Conservation (phyloP, 2,113 vertebrate species). For the Dunckerocampus dactyliophorus region DNA sequence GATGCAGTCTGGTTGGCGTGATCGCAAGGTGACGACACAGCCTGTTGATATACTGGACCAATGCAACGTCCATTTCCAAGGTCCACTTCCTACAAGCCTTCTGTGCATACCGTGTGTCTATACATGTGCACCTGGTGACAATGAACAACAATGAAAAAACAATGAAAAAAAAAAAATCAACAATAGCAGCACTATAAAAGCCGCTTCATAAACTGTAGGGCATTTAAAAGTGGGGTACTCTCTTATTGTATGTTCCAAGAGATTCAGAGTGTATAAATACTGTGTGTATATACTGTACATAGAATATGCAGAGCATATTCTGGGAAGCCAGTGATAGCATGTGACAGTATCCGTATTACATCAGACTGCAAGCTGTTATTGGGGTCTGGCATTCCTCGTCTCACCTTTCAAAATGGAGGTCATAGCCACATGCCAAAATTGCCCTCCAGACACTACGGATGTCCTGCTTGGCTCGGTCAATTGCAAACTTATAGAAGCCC, state of each 20-base stretch:
- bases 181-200: neutral
- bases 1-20: slow-evolving; percentile 89
- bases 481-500: slow-evolving; percentile 90
- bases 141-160: neutral
- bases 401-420: slow-evolving; percentile 96
- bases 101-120: slow-evolving; percentile 88
- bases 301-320: neutral
- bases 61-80: slow-evolving; percentile 91
- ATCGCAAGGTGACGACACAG: slow-evolving; percentile 95
- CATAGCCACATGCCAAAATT: slow-evolving; percentile 91
- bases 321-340: neutral
- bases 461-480: slow-evolving; percentile 94
- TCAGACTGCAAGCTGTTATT: neutral
- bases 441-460: slow-evolving; percentile 96
- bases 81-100: slow-evolving; percentile 91
- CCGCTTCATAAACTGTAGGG: neutral
- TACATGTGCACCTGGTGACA: slow-evolving; percentile 84
- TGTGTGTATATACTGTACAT: neutral
- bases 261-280: slow-evolving; percentile 1
- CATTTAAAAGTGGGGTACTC: neutral
- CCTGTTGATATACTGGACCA: slow-evolving; percentile 90
- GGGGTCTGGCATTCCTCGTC: slow-evolving; percentile 3
- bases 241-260: neutral
- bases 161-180: neutral
- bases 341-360: slow-evolving; percentile 8